A percentile compares a stretch with the other conserved stretches of the same genome.
Evolutionary conservation across 2,113 vertebrate species (phyloP).

Genomic region (Nibea coibor): DNA sequence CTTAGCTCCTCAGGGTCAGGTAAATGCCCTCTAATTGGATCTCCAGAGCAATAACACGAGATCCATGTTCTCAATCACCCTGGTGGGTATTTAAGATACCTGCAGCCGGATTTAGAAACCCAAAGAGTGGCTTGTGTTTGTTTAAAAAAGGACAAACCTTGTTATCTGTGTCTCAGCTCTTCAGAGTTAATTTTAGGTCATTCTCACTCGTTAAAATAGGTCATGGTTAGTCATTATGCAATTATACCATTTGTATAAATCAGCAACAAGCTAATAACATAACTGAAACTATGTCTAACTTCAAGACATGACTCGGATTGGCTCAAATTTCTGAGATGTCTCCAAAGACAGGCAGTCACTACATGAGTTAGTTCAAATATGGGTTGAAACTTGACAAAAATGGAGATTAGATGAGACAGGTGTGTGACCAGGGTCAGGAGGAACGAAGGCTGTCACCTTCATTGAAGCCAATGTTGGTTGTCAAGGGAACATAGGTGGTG

Average conservation of each 20-base stretch:
- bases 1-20: conserved; percentile 48
- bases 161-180: conserved; percentile 39
- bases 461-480: background rate
- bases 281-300: conserved; percentile 48
- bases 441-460: background rate
- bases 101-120: conserved; percentile 36
- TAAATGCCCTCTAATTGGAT: conserved; percentile 75
- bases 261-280: conserved; percentile 29
- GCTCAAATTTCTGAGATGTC: conserved; percentile 40
- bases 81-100: conserved; percentile 36
- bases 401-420: conserved; percentile 49
- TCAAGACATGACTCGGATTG: conserved; percentile 47
- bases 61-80: conserved; percentile 29
- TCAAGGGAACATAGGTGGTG: conserved; percentile 5
- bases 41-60: conserved; percentile 32
- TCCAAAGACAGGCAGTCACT: conserved; percentile 15
- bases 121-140: conserved; percentile 7
- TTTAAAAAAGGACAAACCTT: conserved; percentile 35
- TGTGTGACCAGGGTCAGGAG: conserved; percentile 43
- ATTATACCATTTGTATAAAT: background rate
- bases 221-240: background rate
- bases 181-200: conserved; percentile 15
- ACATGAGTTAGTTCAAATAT: conserved; percentile 21
- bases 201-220: conserved; percentile 1
- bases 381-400: conserved; percentile 38